Evolutionary conservation across 2,888 invertebrate species (phyloP).

Genomic region (Odontocolon sp.): DNA sequence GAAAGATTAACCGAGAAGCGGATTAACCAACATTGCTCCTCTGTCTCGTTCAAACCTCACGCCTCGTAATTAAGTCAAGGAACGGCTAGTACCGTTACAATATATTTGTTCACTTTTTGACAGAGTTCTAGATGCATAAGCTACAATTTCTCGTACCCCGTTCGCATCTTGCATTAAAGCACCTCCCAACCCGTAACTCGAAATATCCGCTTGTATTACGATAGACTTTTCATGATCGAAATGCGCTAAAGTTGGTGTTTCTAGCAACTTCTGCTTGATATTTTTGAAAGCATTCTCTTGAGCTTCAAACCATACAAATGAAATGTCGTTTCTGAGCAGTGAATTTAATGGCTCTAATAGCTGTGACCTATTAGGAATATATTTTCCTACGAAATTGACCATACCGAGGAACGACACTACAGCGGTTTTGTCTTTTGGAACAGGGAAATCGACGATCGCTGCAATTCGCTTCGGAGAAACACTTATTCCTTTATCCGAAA

Average conservation of each 20-base stretch:
- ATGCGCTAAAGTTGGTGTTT: slow-evolving; percentile 68
- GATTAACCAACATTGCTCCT: no score
- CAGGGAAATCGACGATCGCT: slow-evolving; percentile 60
- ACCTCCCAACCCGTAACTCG: slow-evolving; percentile 72
- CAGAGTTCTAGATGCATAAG: slow-evolving; percentile 71
- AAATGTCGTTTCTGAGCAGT: slow-evolving; percentile 59
- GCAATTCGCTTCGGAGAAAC: slow-evolving; percentile 54
- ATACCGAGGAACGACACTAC: slow-evolving; percentile 61
- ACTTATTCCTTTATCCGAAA: slow-evolving; percentile 55
- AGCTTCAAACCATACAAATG: slow-evolving; percentile 62
- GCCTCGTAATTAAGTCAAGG: no score
- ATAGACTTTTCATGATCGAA: slow-evolving; percentile 66
- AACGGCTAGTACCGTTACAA: no score
- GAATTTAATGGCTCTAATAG: slow-evolving; percentile 60
- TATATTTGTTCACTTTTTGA: no score
- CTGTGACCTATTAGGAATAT: slow-evolving; percentile 63
- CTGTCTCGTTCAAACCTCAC: no score
- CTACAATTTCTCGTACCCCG: slow-evolving; percentile 67
- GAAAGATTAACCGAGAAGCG: no score
- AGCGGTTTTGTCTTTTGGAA: slow-evolving; percentile 60
- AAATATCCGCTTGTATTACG: slow-evolving; percentile 70
- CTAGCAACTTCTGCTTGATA: slow-evolving; percentile 67
- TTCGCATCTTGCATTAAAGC: slow-evolving; percentile 68
- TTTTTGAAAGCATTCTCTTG: slow-evolving; percentile 66
- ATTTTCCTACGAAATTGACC: slow-evolving; percentile 63